Evolutionary conservation across 2,888 invertebrate species (phyloP), one percentile per base, ranked within the genome.

Genomic region (Electrophaes corylata): DNA sequence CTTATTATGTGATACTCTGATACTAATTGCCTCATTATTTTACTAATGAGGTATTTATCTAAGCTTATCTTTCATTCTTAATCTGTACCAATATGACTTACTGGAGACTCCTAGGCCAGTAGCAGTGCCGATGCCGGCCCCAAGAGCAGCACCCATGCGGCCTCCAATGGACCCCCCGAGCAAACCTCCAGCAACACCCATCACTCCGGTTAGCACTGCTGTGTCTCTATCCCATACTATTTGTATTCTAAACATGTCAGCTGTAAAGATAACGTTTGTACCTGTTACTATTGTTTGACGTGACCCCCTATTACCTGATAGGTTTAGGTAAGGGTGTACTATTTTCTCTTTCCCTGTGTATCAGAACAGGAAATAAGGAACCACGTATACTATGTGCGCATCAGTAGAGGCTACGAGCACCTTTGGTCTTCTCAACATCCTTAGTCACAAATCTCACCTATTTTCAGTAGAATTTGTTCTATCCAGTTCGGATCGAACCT

Each of bases 111-210:
- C 86, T 1, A 82, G 41, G 0, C 87, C 88, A 0, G 86, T 70
- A 0, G 73, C 84, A 0, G 88, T 78, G 0, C 83, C 88, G 0
- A 89, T 68, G 0, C 88, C 84, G 0, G 83, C 86, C 0, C 90
- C 90, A 0, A 89, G 23, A 0, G 83, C 85, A 0, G 88, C 89
- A 0, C 87, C 86, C 4, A 88, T 1, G 39, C 81, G 62, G 0
- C 90, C 89, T 0, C 88, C 88, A 0, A 81, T 73, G 16, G 79
- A 82, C 0, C 85, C 86, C 0, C 91, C 91, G 0, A 88, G 20
- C 1, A 86, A 11, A 0, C 83, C 86, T 0, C 90, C 91, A 0
- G 83, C 82, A 1, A 88, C 33, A 0, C 86, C 83, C 57, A 82
- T 67, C 0, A 71, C 79, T 0, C 85, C 78, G 0, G 85, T 77